Percentiles rank a stretch among this genome's conserved stretches.
Conservation (phyloP, 1,140 invertebrate species). For the Pseudomyrmex flavicornis region DNA sequence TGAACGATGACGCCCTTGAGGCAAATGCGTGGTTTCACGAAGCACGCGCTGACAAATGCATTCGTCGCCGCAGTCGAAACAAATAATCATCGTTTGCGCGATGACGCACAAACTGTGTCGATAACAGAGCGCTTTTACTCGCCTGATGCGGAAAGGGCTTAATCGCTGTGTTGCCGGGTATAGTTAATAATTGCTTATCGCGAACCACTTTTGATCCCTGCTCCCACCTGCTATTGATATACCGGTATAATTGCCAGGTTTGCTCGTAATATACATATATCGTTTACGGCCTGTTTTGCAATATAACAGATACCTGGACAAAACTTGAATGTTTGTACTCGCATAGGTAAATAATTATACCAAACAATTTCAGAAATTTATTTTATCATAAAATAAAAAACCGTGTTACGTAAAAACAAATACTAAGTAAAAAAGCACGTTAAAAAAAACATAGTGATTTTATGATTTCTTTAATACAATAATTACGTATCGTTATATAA, state of each 20-base stretch:
- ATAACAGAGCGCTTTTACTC: conserved; percentile 62
- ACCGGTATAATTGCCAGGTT: conserved; percentile 42
- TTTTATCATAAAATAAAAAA: not conserved
- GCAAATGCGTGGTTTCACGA: conserved; percentile 67
- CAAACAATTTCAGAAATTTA: conserved; percentile 7
- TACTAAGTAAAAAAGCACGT: not conserved
- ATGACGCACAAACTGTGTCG: conserved; percentile 60
- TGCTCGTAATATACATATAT: conserved; percentile 13
- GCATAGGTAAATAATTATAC: not conserved
- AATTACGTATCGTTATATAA: not conserved
- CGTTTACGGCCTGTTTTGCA: not conserved
- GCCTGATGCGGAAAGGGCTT: conserved; percentile 53
- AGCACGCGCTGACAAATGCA: conserved; percentile 67
- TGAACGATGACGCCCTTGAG: conserved; percentile 68
- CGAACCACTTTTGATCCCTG: conserved; percentile 53
- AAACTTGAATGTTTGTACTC: not conserved
- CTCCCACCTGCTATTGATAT: conserved; percentile 50
- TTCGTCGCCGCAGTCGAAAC: conserved; percentile 66
- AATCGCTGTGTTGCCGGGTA: conserved; percentile 46
- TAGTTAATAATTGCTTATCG: conserved; percentile 61
- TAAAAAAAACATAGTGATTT: not conserved
- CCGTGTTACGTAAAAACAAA: not conserved
- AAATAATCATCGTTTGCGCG: conserved; percentile 66
- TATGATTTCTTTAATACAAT: not conserved
- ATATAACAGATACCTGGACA: not conserved